phyloP scores from a whole-genome alignment of 2,888 invertebrate species.

The Amphipoea lucens region DNA sequence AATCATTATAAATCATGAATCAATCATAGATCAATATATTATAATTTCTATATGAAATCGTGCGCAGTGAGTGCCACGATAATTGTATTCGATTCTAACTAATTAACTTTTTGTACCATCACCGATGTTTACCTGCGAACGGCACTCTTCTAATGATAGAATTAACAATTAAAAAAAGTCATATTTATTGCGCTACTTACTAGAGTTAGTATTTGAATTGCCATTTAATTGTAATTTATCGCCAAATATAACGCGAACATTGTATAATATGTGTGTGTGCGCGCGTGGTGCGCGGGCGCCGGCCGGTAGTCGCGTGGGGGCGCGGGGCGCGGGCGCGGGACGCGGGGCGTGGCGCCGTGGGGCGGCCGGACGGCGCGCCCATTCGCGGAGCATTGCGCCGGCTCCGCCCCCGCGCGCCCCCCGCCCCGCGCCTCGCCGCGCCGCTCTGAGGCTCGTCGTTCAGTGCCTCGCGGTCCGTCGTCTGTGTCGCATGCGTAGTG shows the following conservation, averaged over 20 bases:
- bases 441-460: conserved; percentile 71
- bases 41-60: conserved; percentile 39
- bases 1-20: conserved; percentile 25
- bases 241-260: conserved; percentile 63
- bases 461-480: conserved; percentile 86
- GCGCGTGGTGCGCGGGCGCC: conserved; percentile 64
- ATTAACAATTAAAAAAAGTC: conserved; percentile 52
- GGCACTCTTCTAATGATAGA: conserved; percentile 47
- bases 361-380: conserved; percentile 67
- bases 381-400: conserved; percentile 71
- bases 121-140: conserved; percentile 34
- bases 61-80: conserved; percentile 27
- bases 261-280: conserved; percentile 48
- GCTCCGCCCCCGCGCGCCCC: conserved; percentile 74
- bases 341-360: conserved; percentile 66
- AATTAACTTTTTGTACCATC: conserved; percentile 47
- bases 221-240: conserved; percentile 67
- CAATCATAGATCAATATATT: conserved; percentile 36
- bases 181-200: conserved; percentile 59
- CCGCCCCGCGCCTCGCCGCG: conserved; percentile 76
- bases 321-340: conserved; percentile 61
- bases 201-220: conserved; percentile 58
- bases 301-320: conserved; percentile 52
- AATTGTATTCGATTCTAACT: conserved; percentile 50
- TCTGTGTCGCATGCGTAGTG: conserved; percentile 78